phyloP scores from a whole-genome alignment of 2,113 vertebrate species.

The Narcine bancroftii region DNA sequence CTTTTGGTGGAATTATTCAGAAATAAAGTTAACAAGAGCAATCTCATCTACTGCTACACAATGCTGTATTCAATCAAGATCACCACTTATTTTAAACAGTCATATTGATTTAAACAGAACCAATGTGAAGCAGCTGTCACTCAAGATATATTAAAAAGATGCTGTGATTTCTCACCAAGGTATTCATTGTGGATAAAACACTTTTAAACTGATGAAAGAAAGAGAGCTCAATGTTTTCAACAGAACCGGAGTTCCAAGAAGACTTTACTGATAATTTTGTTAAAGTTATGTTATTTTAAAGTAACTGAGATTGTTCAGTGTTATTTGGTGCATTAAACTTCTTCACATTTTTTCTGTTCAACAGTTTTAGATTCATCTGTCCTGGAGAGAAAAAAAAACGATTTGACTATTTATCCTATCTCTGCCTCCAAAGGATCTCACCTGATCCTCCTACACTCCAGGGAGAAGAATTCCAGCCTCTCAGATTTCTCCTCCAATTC shows the following conservation, averaged over 20 bases:
- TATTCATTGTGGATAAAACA: background rate
- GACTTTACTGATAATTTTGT: background rate
- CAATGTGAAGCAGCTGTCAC: constrained; percentile 11
- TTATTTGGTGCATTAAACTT: background rate
- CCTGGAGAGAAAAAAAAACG: too few species aligned
- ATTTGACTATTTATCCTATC: too few species aligned
- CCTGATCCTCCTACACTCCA: too few species aligned
- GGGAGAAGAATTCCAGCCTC: too few species aligned
- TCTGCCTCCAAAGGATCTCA: too few species aligned
- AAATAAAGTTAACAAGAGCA: constrained; percentile 26
- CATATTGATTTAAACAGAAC: background rate
- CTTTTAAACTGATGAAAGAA: too few species aligned
- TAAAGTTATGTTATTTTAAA: background rate
- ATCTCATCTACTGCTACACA: background rate
- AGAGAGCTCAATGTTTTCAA: background rate
- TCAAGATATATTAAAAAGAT: constrained; percentile 4
- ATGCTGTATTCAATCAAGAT: constrained; percentile 4
- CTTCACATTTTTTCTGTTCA: too few species aligned
- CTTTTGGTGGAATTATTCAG: constrained; percentile 2
- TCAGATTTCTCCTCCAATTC: too few species aligned
- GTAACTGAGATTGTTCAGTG: background rate
- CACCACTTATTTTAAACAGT: background rate
- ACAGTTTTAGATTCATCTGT: too few species aligned
- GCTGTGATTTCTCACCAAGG: constrained; percentile 10
- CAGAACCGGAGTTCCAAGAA: background rate